These are phyloP conservation scores for Benthochromis sp. DNA, from an alignment of 2,113 vertebrate genomes.

Conservation along the genomic window DNA sequence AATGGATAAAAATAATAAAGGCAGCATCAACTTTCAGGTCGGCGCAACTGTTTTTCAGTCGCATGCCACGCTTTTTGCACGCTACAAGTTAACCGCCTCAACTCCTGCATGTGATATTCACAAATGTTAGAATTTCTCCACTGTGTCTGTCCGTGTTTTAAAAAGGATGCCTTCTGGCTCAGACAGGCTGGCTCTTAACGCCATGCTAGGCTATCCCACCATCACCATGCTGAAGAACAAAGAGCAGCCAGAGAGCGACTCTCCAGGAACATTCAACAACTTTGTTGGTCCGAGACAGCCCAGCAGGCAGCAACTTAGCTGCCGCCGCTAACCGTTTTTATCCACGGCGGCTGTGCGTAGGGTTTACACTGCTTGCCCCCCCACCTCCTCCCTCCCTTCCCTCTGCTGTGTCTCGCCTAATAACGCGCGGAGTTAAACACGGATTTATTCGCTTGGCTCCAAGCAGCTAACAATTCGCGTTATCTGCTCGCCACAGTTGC, in stretches of 20 bases:
- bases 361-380: not conserved
- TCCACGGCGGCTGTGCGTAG: not conserved
- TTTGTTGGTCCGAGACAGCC: constrained; percentile 43
- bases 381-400: not conserved
- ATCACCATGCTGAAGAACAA: constrained; percentile 56
- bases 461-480: not conserved
- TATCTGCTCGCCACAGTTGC: not conserved
- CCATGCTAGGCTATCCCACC: constrained; percentile 44
- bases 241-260: constrained; percentile 51
- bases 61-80: not conserved
- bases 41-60: constrained; percentile 3
- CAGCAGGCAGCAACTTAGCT: constrained; percentile 39
- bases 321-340: constrained; percentile 28
- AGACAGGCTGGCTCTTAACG: not conserved
- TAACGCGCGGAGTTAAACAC: not conserved
- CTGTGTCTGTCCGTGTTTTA: not conserved
- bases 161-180: not conserved
- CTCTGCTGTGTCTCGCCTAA: not conserved
- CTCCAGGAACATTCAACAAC: constrained; percentile 59
- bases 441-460: not conserved
- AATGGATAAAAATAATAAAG: not conserved
- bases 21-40: not conserved
- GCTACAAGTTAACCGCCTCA: not conserved
- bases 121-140: not conserved
- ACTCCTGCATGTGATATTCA: not conserved